Conservation (phyloP, 2,797 vertebrate genomes). For the Emydoidea blandingii region DNA sequence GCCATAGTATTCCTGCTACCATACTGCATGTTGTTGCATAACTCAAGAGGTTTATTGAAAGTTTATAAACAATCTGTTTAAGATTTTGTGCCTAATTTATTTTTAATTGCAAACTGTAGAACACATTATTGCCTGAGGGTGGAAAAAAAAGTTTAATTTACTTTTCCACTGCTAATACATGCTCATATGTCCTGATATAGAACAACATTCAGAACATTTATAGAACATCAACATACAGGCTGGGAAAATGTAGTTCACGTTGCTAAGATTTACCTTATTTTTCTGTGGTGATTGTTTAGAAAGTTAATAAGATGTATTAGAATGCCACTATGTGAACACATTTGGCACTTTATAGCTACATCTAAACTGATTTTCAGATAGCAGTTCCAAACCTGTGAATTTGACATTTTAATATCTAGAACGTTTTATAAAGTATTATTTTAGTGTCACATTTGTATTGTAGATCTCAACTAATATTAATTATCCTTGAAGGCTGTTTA, state of each 20-base stretch:
- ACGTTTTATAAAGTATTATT: background rate
- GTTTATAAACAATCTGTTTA: constrained; percentile 70
- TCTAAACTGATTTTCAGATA: background rate
- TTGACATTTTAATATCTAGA: background rate
- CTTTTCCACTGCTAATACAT: constrained; percentile 35
- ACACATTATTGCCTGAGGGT: constrained; percentile 65
- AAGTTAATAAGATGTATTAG: constrained; percentile 1
- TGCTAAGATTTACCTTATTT: background rate
- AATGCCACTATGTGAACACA: background rate
- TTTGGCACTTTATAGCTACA: background rate
- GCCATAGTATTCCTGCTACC: constrained; percentile 71
- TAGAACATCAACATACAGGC: background rate
- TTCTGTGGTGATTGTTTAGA: background rate
- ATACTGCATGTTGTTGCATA: constrained; percentile 57
- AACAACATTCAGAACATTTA: constrained; percentile 24
- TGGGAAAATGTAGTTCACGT: constrained; percentile 40
- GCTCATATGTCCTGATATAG: constrained; percentile 12
- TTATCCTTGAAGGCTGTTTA: background rate
- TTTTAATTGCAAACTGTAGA: constrained; percentile 66
- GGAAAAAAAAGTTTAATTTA: constrained; percentile 58
- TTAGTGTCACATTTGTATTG: background rate
- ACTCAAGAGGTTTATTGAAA: constrained; percentile 75
- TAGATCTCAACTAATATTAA: background rate
- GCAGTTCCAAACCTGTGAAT: background rate
- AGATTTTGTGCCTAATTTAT: constrained; percentile 67